These are phyloP conservation scores for Brenthis daphne DNA, from an alignment of 2,888 invertebrate species.

Conservation along the genomic window DNA sequence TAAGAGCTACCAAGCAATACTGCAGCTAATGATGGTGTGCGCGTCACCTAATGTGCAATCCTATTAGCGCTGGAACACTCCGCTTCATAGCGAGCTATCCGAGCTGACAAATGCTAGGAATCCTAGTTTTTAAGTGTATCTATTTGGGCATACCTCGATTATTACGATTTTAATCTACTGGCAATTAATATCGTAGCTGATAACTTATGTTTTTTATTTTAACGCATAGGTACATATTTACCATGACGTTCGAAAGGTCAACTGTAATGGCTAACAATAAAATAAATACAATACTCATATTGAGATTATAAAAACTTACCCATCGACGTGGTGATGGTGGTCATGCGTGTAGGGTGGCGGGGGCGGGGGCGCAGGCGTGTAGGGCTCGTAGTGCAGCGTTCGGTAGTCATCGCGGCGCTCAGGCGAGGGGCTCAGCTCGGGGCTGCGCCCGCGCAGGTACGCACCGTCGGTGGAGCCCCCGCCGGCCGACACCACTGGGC, in stretches of 20 bases:
- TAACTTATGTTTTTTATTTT: no score
- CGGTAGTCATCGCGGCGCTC: slow-evolving; percentile 68
- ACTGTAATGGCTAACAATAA: background rate
- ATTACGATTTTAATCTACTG: no score
- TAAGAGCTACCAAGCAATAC: slow-evolving; percentile 14
- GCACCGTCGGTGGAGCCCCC: slow-evolving; percentile 60
- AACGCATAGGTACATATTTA: no score
- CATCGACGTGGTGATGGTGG: slow-evolving; percentile 65
- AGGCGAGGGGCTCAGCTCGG: slow-evolving; percentile 61
- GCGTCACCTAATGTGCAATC: slow-evolving; percentile 35
- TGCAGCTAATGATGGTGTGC: slow-evolving; percentile 21
- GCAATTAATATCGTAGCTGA: no score
- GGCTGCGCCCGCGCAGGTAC: slow-evolving; percentile 64
- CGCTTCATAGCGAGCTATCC: background rate
- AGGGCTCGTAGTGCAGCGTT: slow-evolving; percentile 65
- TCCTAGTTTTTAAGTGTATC: no score
- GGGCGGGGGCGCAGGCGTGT: slow-evolving; percentile 54
- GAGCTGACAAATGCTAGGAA: background rate
- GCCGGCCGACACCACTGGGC: slow-evolving; percentile 36
- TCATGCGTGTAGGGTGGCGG: slow-evolving; percentile 61
- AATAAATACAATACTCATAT: background rate
- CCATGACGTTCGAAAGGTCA: no score
- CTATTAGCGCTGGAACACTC: slow-evolving; percentile 28
- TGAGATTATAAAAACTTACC: slow-evolving; percentile 54
- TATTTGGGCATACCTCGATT: no score